Base-by-base conservation (phyloP, 2,113 vertebrate genomes). In the Etheostoma cragini region DNA sequence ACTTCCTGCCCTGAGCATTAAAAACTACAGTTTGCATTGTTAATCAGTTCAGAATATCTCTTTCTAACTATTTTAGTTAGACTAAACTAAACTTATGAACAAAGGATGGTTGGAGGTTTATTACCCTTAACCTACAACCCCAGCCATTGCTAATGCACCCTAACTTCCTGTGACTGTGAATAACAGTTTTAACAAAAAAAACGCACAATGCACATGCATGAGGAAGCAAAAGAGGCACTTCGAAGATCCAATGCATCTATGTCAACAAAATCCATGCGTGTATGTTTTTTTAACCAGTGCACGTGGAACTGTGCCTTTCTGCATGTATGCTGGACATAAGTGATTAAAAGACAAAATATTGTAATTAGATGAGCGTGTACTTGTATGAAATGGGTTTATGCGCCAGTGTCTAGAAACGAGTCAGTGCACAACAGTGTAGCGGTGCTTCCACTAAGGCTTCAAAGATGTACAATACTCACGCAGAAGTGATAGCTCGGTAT, bases 401-500 rank as follows among this genome's bases (percentile, higher is more conserved):
- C 15, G 47, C 15, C 15, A 19, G 5, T 62, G 21, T 52, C 46
- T 50, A 15, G 30, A 72, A 16, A 54, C 0, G 11, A 19, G 24
- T 21, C 8, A 24, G 12, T 22, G 30, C 15, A 47, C 5, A 52
- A 14, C 33, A 19, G n/a, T 45, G 42, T 33, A 17, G 35, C 21
- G 5, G 13, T 75, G 56, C 47, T 52, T n/a, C 22, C 19, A 33
- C 46, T 19, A 33, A 21, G 21, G 21, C 53, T n/a, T 78, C 13
- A 50, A 33, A n/a, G 46, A 22, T 63, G 14, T 1, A 0, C 0
- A 56, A 56, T 53, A 95, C 96, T 96, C 90, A 97, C 96, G 96
- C 96, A 0, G 97, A 96, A 19, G 97, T 97, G 92, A 97, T 97
- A 76, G 96, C 97, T 0, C 96, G 89, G 91, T 97, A 97, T 6